phyloP scores from a whole-genome alignment of 2,888 invertebrate species.

The Alloplasta piceator region DNA sequence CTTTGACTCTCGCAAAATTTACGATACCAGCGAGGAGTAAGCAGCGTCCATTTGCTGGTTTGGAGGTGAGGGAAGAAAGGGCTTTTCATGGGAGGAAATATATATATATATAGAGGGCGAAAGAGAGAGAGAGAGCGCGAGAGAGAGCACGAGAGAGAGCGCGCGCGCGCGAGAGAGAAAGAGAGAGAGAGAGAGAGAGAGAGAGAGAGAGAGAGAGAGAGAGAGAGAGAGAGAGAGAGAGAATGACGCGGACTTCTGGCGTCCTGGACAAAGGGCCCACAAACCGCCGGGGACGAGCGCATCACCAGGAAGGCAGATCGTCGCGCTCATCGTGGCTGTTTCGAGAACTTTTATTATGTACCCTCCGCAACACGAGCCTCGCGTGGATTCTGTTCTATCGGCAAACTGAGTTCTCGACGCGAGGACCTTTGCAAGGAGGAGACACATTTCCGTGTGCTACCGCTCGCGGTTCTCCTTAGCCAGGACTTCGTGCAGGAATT shows the following conservation, averaged over 20 bases:
- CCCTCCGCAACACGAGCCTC: too few relatives aligned
- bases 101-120: too few relatives aligned
- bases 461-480: conserved; percentile 40
- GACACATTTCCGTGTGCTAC: conserved; percentile 33
- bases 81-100: conserved; percentile 52
- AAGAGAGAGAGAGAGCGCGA: conserved; percentile 40
- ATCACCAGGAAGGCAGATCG: conserved; percentile 55
- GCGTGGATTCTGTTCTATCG: too few relatives aligned
- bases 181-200: conserved; percentile 27
- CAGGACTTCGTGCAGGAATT: conserved; percentile 69
- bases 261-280: conserved; percentile 45
- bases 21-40: conserved; percentile 60
- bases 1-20: conserved; percentile 60
- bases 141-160: neutral
- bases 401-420: too few relatives aligned
- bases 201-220: neutral
- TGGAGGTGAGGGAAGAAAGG: neutral
- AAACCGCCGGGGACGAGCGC: conserved; percentile 41
- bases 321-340: neutral
- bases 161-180: conserved; percentile 19
- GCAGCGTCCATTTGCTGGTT: conserved; percentile 20
- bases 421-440: neutral
- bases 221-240: conserved; percentile 38
- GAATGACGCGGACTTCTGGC: conserved; percentile 21
- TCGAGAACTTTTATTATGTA: too few relatives aligned